Evolutionary conservation across 2,797 vertebrate species (phyloP).

Genomic region (Syndactyla subalaris): DNA sequence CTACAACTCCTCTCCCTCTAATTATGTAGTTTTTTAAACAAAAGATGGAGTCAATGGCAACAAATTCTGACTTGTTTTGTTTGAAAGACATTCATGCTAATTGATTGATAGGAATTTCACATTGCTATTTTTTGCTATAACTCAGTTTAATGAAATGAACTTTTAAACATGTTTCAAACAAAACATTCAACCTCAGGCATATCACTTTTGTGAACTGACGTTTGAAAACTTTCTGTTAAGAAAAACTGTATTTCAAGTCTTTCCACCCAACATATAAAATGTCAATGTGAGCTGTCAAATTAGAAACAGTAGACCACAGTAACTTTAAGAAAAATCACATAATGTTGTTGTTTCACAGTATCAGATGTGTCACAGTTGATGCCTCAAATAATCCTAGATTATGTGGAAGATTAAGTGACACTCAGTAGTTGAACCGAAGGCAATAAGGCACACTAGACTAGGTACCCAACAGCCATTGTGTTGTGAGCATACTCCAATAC

Average conservation of each 20-base stretch:
- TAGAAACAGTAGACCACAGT: neutral
- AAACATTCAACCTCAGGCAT: neutral
- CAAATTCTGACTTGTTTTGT: neutral
- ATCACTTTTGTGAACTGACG: neutral
- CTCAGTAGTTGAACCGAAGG: neutral
- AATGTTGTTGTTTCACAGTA: neutral
- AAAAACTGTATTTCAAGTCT: neutral
- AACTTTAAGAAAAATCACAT: neutral
- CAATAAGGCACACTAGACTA: neutral
- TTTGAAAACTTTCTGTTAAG: neutral
- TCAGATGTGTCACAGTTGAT: neutral
- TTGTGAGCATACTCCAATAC: neutral
- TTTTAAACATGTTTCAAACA: neutral
- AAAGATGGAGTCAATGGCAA: neutral
- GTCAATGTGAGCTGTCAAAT: neutral
- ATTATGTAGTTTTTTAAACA: neutral
- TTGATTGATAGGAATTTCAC: neutral
- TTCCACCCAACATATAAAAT: neutral
- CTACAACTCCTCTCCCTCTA: neutral
- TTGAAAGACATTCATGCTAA: neutral
- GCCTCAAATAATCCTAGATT: neutral
- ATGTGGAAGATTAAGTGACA: neutral
- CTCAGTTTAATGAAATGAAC: neutral
- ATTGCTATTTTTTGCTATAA: neutral
- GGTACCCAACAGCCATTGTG: neutral